phyloP scores from a whole-genome alignment of 92 coral and sea anemone genomes.

The Epizoanthus illoricatus region DNA sequence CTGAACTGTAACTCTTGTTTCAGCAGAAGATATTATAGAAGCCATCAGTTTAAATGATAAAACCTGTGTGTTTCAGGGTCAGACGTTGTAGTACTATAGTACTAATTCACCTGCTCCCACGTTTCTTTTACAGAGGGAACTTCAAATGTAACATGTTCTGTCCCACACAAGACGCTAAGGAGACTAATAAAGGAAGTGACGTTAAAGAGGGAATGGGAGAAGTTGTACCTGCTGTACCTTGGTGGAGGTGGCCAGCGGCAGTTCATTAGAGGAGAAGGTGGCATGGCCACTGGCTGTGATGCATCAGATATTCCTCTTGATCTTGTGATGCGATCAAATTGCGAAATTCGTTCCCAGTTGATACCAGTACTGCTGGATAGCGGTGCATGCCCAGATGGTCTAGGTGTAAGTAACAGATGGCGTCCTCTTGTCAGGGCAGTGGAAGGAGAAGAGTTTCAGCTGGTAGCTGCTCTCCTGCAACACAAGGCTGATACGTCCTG shows the following conservation, averaged over 20 bases:
- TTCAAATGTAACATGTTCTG: conserved; percentile 48
- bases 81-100: too few species aligned
- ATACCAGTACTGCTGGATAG: conserved; percentile 51
- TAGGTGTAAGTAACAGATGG: conserved; percentile 12
- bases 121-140: conserved; percentile 42
- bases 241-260: conserved; percentile 74
- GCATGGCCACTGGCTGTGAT: conserved; percentile 72
- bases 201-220: conserved; percentile 57
- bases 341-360: conserved; percentile 46
- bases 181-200: conserved; percentile 59
- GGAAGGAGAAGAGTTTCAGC: conserved; percentile 37
- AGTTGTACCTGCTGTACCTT: conserved; percentile 60
- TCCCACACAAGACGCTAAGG: conserved; percentile 41
- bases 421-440: conserved; percentile 47
- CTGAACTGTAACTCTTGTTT: too few species aligned
- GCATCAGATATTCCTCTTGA: conserved; percentile 33
- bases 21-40: too few species aligned
- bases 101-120: too few species aligned
- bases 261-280: conserved; percentile 65
- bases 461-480: conserved; percentile 54
- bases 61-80: too few species aligned
- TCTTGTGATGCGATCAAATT: conserved; percentile 21
- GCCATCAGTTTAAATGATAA: too few species aligned
- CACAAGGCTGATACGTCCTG: conserved; percentile 51
- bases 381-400: conserved; percentile 57